Evolutionary conservation across 2,797 vertebrate species (phyloP), one percentile per base, ranked within the genome.

Genomic region (Luscinia megarhynchos): DNA sequence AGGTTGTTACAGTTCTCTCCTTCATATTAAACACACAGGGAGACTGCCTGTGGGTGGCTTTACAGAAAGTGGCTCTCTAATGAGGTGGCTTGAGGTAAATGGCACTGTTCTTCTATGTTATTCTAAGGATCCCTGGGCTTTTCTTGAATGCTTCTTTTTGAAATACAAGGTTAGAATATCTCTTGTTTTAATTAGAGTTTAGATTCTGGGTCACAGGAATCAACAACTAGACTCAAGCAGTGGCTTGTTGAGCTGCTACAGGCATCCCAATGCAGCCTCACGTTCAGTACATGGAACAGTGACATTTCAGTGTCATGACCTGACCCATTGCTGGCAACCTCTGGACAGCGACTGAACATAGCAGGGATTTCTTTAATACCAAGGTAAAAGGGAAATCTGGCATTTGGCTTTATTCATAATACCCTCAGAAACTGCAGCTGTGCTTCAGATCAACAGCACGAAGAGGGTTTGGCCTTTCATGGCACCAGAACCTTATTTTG

Each of bases 41-140:
- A 94, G 27, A 36, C 12, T 84, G 80, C 18, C 80, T 73, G 86
- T 57, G 69, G 74, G 50, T 86, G 69, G 80, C 83, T 91, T 69
- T 53, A 73, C 32, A 84, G 54, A 64, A 57, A 83, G 90, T 36
- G 11, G 85, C 85, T 94, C 84, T 91, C 67, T 63, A 53, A 63
- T 34, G 63, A 67, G 87, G 87, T 86, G 82, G 27, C 69, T 68
- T 78, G 51, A 90, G 83, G 87, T 94, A 92, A 85, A 88, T 11
- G 54, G 58, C 69, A 66, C 0, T 46, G 17, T 62, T 76, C 53
- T 84, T 87, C 62, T 63, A 0, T 32, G 50, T 57, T 40, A 55
- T 27, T 62, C 73, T 63, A 41, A 89, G 81, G 70, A 79, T 63
- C 36, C 23, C 82, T 62, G 41, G 45, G 41, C 36, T 66, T 89